Evolutionary conservation across 2,797 vertebrate species (phyloP).

Genomic region (Acridotheres tristis): DNA sequence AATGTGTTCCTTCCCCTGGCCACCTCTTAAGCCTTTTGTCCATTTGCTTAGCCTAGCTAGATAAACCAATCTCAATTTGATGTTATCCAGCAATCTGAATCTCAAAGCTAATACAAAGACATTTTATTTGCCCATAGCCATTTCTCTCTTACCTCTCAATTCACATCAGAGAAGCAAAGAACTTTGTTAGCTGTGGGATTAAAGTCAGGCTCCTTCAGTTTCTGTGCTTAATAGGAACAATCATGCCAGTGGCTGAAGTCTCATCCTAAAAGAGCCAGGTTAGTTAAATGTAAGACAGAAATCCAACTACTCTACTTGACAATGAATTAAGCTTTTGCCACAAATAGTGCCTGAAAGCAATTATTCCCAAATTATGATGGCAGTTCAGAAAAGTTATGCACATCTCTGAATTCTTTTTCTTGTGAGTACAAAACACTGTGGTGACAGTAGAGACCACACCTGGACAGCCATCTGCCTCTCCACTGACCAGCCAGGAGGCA

Average conservation of each 20-base stretch:
- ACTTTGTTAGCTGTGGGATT: not conserved
- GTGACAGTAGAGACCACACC: not conserved
- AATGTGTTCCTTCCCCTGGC: not conserved
- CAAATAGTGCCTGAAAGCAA: not conserved
- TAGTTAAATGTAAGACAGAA: not conserved
- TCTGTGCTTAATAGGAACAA: not conserved
- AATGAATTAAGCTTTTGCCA: not conserved
- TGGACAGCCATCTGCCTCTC: not conserved
- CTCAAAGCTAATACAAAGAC: not conserved
- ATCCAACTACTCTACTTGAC: not conserved
- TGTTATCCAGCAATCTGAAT: not conserved
- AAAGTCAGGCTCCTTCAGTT: not conserved
- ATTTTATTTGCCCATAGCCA: not conserved
- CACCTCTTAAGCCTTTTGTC: not conserved
- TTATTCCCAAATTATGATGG: not conserved
- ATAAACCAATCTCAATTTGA: not conserved
- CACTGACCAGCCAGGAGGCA: not conserved
- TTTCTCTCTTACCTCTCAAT: not conserved
- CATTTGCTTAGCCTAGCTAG: not conserved
- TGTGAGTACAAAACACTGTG: rapidly evolving
- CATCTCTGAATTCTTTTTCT: not conserved
- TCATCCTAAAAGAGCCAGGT: not conserved
- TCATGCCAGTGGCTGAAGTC: not conserved
- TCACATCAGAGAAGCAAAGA: not conserved
- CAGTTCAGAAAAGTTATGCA: not conserved